phyloP scores from a whole-genome alignment of 2,113 vertebrate genomes.

The Dendrocopos noguchii region DNA sequence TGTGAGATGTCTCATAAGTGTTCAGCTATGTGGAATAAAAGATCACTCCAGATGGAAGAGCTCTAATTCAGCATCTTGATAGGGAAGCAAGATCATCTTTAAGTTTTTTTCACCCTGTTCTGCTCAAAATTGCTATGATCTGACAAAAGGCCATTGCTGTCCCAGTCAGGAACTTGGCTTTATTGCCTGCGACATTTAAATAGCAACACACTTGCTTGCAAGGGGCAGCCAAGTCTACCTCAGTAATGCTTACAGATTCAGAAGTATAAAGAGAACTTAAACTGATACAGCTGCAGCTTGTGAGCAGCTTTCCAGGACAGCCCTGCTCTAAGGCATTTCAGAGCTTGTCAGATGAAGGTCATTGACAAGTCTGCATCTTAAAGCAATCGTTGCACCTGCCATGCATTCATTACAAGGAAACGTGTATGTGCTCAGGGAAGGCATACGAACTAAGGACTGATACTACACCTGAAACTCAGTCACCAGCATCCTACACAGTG shows the following conservation, averaged over 20 bases:
- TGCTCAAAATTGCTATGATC: neutral
- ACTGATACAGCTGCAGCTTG: neutral
- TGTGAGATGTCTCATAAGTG: neutral
- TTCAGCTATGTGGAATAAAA: neutral
- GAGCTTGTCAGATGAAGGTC: neutral
- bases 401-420: neutral
- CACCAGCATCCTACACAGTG: neutral
- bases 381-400: neutral
- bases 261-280: slow-evolving; percentile 11
- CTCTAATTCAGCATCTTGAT: neutral
- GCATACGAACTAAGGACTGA: neutral
- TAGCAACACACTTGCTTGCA: neutral
- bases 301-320: neutral
- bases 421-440: fast-evolving
- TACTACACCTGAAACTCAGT: neutral
- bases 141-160: neutral
- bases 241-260: slow-evolving; percentile 7
- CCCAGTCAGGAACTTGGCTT: slow-evolving; percentile 2
- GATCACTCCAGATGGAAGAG: neutral
- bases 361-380: neutral
- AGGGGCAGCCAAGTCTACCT: slow-evolving; percentile 20
- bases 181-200: slow-evolving; percentile 11
- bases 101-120: neutral
- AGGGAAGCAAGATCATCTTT: neutral
- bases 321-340: neutral